A percentile compares a stretch with the other conserved stretches of the same genome.
These are phyloP conservation scores for Philhelius pedissequus DNA, from an alignment of 2,888 invertebrate species.

Conservation along the genomic window DNA sequence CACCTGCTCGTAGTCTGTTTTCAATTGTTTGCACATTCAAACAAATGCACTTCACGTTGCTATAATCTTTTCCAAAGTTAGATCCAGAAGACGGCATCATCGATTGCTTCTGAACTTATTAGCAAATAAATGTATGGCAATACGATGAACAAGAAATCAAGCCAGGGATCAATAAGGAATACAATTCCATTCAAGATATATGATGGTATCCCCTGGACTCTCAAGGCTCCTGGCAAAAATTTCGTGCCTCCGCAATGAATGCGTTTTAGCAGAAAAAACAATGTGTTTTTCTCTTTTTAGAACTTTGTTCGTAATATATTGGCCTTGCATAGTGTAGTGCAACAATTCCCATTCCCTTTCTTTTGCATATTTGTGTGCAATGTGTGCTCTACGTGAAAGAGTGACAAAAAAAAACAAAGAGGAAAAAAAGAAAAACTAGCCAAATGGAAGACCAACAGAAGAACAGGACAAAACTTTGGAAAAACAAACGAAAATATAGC, in stretches of 20 bases:
- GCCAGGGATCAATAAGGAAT: conserved; percentile 9
- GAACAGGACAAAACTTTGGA: conserved; percentile 36
- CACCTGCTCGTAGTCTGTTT: conserved; percentile 47
- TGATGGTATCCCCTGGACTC: conserved; percentile 34
- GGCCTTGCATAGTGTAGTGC: conserved; percentile 9
- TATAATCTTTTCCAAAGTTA: conserved; percentile 40
- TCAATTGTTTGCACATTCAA: background rate
- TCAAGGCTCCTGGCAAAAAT: conserved; percentile 71
- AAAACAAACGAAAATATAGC: conserved; percentile 67
- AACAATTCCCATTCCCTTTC: conserved; percentile 63
- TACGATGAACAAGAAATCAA: background rate
- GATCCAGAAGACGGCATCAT: conserved; percentile 30
- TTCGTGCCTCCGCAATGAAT: conserved; percentile 77
- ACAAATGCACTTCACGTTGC: conserved; percentile 61
- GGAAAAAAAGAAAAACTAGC: conserved; percentile 9
- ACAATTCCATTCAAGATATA: conserved; percentile 64
- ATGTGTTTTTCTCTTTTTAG: conserved; percentile 48
- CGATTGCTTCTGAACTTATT: conserved; percentile 63
- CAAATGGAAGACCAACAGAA: conserved; percentile 26
- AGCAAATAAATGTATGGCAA: conserved; percentile 52
- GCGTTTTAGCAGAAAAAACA: conserved; percentile 70
- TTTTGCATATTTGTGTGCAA: conserved; percentile 52
- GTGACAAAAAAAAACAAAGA: background rate
- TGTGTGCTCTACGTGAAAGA: conserved; percentile 30
- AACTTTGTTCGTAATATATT: conserved; percentile 10